Base-by-base conservation (phyloP, 1,140 invertebrate genomes). In the Cardiocondyla obscurior region DNA sequence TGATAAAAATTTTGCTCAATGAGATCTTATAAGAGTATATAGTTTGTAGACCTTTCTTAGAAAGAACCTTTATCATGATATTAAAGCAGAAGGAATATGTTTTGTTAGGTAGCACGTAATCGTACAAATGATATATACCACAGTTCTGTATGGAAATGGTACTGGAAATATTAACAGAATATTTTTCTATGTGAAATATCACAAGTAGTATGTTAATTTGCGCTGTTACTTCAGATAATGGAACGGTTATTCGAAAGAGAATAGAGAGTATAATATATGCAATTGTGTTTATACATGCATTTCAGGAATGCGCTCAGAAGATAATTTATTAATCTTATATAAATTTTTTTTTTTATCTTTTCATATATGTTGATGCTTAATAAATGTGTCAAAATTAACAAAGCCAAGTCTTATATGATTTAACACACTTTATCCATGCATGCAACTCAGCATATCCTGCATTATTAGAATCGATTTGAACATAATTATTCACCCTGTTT, bases 1-100 rank as follows among this genome's bases (percentile, higher is more conserved):
- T 16, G 30, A 57, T n/a, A 83, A 14, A 46, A 46, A 65, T 77
- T 67, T 60, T 85, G 69, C 79, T 88, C 84, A 88, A 72, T 73
- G 33, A 70, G 16, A 22, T 58, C 39, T 76, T 39, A 22, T 7
- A 12, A 64, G 8, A 76, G 55, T 44, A 74, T 74, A 49, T 76
- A 64, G 39, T 62, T 76, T 64, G 57, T 64, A 76, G 57, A 30
- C 33, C 46, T 19, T 46, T 49, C 33, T 33, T 10, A 70, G 46
- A 7, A 12, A 1, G 62, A 62, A n/a, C 28, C 28, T 76, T 76
- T 22, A 19, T 10, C n/a, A 76, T 42, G n/a, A 62, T 33, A 74
- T 58, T 28, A 19, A 72, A 74, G 12, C 28, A 10, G 44, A 46
- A 46, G 33, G 33, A 62, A 2, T 76, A 76, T 46, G 19, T 62